Evolutionary conservation across 2,888 invertebrate genomes (phyloP).

Genomic region (Chromoteleia sp.): DNA sequence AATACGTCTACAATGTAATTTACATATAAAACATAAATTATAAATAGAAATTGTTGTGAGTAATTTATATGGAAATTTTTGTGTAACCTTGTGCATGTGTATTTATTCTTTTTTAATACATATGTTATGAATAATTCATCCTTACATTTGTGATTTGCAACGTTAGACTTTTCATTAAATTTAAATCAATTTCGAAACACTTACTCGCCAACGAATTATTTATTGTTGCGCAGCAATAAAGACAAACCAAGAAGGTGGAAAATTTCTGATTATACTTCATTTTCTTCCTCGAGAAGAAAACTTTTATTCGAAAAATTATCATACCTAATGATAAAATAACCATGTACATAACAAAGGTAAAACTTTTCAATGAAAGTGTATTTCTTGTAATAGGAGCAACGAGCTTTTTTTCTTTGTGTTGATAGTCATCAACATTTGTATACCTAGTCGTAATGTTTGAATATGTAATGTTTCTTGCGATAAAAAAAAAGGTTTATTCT

Average conservation of each 20-base stretch:
- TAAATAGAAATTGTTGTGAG: slow-evolving; percentile 24
- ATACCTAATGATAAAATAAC: slow-evolving; percentile 28
- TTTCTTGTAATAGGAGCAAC: slow-evolving; percentile 5
- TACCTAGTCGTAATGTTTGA: slow-evolving; percentile 8
- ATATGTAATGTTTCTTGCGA: slow-evolving; percentile 13
- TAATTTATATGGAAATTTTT: slow-evolving; percentile 55
- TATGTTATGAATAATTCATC: slow-evolving; percentile 19
- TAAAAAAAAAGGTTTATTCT: slow-evolving; percentile 7
- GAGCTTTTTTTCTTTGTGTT: slow-evolving; percentile 13
- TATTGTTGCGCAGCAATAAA: not conserved
- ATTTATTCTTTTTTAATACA: slow-evolving; percentile 32
- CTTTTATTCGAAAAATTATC: slow-evolving; percentile 34
- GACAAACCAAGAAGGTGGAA: not conserved
- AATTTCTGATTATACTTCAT: slow-evolving; percentile 16
- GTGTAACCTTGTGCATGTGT: slow-evolving; percentile 8
- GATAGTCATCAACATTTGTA: slow-evolving; percentile 18
- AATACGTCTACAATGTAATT: slow-evolving; percentile 18
- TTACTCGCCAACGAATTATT: slow-evolving; percentile 7
- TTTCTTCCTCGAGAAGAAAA: not conserved
- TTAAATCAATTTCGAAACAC: slow-evolving; percentile 26
- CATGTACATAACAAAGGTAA: slow-evolving; percentile 35
- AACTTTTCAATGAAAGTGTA: slow-evolving; percentile 21
- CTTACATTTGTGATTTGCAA: slow-evolving; percentile 12
- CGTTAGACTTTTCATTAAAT: slow-evolving; percentile 7
- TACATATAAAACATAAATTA: slow-evolving; percentile 43